Conservation (phyloP, 2,888 invertebrate genomes). For the Metellina segmentata region DNA sequence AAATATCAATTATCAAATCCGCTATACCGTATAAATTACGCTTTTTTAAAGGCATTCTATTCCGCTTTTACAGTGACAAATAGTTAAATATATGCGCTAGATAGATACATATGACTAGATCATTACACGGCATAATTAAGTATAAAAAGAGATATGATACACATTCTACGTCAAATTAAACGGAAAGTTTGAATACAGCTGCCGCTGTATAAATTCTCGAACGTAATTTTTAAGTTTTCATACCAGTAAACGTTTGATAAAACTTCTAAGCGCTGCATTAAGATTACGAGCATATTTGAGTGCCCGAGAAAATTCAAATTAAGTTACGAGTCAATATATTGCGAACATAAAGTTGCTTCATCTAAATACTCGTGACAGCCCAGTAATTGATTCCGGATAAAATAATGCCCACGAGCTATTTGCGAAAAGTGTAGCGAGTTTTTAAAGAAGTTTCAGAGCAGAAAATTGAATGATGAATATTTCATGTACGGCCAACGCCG, state of each 20-base stretch:
- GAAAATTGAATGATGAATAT: slow-evolving; percentile 25
- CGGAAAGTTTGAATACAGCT: neutral
- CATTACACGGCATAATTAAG: no score
- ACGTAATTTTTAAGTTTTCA: neutral
- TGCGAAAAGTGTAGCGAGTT: neutral
- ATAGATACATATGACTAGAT: no score
- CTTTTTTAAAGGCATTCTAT: no score
- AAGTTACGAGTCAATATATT: neutral
- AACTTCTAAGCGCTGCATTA: neutral
- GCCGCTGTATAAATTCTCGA: neutral
- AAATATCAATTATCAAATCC: no score
- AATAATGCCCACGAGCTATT: slow-evolving; percentile 21
- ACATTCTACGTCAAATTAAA: neutral
- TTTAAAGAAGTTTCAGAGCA: slow-evolving; percentile 9
- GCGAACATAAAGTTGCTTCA: slow-evolving; percentile 6
- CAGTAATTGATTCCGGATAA: slow-evolving; percentile 36
- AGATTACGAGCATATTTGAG: neutral
- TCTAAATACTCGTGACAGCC: slow-evolving; percentile 18
- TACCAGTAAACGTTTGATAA: neutral
- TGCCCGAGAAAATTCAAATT: neutral
- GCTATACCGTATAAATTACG: no score
- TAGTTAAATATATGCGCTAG: no score
- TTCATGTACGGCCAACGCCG: neutral
- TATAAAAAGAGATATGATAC: neutral
- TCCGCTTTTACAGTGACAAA: no score